Evolutionary conservation across 2,797 vertebrate genomes (phyloP), one percentile per base, ranked within the genome.

Genomic region (Myotis daubentonii): DNA sequence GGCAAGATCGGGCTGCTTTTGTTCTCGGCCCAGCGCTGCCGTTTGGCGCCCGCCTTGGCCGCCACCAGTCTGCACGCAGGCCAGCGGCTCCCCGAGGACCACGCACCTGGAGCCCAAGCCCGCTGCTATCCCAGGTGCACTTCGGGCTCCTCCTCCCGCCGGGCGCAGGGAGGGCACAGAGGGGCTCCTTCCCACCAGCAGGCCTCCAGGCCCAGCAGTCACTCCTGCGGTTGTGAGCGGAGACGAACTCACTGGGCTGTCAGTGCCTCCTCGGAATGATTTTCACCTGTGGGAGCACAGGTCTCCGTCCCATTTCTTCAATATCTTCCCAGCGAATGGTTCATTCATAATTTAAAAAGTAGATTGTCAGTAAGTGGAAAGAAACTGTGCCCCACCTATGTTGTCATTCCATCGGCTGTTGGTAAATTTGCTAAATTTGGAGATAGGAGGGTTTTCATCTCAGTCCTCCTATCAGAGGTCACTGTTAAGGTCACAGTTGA

Each of bases 101-200:
- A 2, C 0, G 28, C 25, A 17, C n/a, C 47, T 38, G 41, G 72
- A 19, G 47, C 87, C 30, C 0, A n/a, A n/a, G n/a, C n/a, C n/a
- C n/a, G n/a, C n/a, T n/a, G 1, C 15, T 82, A 8, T 62, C 81
- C 33, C 0, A 2, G 1, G 12, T 3, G 5, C 36, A 8, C 36
- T 2, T 5, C 51, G 28, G 75, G 15, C 28, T 76, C n/a, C 36
- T 55, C 30, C 15, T n/a, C 16, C 41, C 41, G 19, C 5, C 4
- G 76, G 36, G 9, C 5, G 0, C 0, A 23, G 12, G 4, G 2
- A 15, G 25, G 16, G 22, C 44, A 68, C 17, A 60, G 2, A 7
- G 4, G 51, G 9, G 60, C 16, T 22, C 60, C 53, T 20, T 22
- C 66, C 53, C 0, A 3, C 6, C 70, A 3, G 8, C n/a, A 25